Conservation (phyloP, 1,140 invertebrate species). For the Globodera ellingtonae region DNA sequence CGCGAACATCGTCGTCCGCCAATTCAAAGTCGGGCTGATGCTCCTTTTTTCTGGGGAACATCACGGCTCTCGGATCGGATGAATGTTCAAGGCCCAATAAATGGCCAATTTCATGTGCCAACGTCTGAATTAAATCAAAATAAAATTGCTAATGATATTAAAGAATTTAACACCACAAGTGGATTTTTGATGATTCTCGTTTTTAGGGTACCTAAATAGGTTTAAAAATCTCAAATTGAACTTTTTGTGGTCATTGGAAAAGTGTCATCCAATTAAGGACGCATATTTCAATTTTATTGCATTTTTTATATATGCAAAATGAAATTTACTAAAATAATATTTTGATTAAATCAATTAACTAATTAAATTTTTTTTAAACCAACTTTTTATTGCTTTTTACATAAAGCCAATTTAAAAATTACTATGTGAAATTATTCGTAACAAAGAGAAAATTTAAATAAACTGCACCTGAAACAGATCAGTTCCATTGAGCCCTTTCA, state of each 20-base stretch:
- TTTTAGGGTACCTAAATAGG: neutral
- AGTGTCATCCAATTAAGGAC: neutral
- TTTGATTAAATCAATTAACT: constrained; percentile 15
- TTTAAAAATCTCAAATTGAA: neutral
- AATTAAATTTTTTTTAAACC: neutral
- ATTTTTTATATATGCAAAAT: too few species aligned
- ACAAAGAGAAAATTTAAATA: neutral
- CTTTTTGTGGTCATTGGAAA: neutral
- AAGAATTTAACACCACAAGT: neutral
- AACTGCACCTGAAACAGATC: constrained; percentile 55
- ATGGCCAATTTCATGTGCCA: constrained; percentile 63
- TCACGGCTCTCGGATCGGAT: constrained; percentile 54
- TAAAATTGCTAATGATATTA: neutral
- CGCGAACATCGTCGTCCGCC: constrained; percentile 53
- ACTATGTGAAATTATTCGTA: neutral
- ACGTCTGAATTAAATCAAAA: constrained; percentile 47
- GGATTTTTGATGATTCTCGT: neutral
- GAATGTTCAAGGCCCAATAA: constrained; percentile 63
- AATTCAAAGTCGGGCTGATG: constrained; percentile 52
- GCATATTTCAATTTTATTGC: neutral
- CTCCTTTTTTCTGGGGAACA: constrained; percentile 53
- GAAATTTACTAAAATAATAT: constrained; percentile 10
- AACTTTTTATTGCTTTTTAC: constrained; percentile 16
- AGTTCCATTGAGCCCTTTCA: constrained; percentile 54
- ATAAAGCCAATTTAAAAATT: constrained; percentile 26